These are phyloP conservation scores for Bombus vancouverensis DNA, from an alignment of 1,140 invertebrate species.

Conservation along the genomic window DNA sequence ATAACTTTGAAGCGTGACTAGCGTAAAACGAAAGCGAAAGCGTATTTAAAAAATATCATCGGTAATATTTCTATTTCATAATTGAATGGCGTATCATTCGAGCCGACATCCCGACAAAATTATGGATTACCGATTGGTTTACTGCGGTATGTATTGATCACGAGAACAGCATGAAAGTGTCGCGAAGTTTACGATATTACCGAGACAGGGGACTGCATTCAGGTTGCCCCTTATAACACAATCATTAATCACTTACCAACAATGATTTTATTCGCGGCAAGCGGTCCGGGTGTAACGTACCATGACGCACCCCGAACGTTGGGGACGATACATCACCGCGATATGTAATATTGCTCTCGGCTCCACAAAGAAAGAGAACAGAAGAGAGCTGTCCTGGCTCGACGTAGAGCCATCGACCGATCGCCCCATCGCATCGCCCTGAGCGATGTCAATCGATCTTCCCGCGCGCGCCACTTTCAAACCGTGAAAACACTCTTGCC, in stretches of 20 bases:
- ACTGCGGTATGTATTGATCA: conserved; percentile 48
- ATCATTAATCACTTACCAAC: conserved; percentile 74
- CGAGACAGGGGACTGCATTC: conserved; percentile 50
- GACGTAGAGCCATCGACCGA: conserved; percentile 38
- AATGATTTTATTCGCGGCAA: conserved; percentile 78
- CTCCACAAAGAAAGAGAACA: conserved; percentile 37
- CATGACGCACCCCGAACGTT: conserved; percentile 66
- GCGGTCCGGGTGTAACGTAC: conserved; percentile 71
- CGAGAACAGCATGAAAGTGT: conserved; percentile 57
- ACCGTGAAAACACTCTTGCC: conserved; percentile 61
- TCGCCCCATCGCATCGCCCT: conserved; percentile 33
- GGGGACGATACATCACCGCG: conserved; percentile 71
- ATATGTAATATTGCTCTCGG: conserved; percentile 69
- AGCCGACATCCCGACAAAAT: not conserved
- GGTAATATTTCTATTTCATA: not conserved
- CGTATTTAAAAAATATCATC: no score
- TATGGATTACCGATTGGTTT: no score
- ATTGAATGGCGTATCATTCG: not conserved
- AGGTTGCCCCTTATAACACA: conserved; percentile 63
- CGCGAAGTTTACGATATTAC: conserved; percentile 57
- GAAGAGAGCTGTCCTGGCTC: conserved; percentile 52
- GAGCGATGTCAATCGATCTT: conserved; percentile 47
- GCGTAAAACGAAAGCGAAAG: no score
- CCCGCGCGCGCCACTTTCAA: conserved; percentile 58
- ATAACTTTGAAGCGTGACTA: no score